These are phyloP conservation scores for Ornithoptera alexandrae DNA, from an alignment of 2,888 invertebrate species.

Conservation along the genomic window DNA sequence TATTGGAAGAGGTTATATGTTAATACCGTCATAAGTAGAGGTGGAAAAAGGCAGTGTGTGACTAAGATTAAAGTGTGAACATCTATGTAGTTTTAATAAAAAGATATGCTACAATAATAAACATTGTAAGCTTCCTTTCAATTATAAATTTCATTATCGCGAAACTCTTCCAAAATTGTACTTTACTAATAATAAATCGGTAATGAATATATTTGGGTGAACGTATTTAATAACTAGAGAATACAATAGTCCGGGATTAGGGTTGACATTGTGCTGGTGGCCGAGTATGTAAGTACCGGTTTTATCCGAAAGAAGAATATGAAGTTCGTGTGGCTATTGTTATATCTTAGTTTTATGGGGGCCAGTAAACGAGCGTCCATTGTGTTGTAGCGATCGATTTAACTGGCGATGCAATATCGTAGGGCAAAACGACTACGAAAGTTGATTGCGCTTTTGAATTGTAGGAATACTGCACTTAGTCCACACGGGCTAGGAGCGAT, in stretches of 20 bases:
- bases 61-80: too few species aligned
- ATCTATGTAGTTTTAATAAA: too few species aligned
- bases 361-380: constrained; percentile 62
- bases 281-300: constrained; percentile 38
- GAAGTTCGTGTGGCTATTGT: constrained; percentile 52
- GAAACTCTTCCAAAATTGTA: not conserved
- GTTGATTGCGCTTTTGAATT: constrained; percentile 56
- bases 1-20: too few species aligned
- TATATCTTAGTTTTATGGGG: constrained; percentile 64
- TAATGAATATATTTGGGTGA: constrained; percentile 4
- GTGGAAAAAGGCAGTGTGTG: too few species aligned
- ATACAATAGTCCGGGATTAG: constrained; percentile 49
- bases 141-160: not conserved
- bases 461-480: constrained; percentile 43
- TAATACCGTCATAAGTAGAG: too few species aligned
- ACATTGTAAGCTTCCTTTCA: not conserved
- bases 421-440: constrained; percentile 56
- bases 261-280: constrained; percentile 50
- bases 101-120: not conserved
- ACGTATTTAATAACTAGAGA: constrained; percentile 34
- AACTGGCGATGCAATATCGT: constrained; percentile 60
- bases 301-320: constrained; percentile 45
- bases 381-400: constrained; percentile 61
- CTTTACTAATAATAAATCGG: constrained; percentile 20
- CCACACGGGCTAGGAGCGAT: constrained; percentile 34